Base-by-base conservation (phyloP, 92 coral and sea anemone genomes). In the Desmophyllum pertusum region DNA sequence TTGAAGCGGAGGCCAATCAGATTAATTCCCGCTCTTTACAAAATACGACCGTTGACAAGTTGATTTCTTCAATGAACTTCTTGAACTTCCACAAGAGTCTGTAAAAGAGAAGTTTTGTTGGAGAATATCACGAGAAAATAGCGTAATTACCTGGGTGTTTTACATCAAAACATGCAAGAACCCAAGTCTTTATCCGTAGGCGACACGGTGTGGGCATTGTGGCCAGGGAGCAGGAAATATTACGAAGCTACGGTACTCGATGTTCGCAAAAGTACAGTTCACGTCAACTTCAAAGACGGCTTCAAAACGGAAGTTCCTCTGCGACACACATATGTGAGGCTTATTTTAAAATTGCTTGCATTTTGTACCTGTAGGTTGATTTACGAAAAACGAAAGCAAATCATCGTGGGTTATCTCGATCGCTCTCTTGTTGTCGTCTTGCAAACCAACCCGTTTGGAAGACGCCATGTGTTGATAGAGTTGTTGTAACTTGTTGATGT, bases 221-320 rank as follows among this genome's bases (percentile, higher is more conserved):
- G 99, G 99, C 99, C 99, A 1, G 98, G 98, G 35, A 94, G 99
- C 81, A 30, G 67, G 15, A 89, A 88, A 78, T 97, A 91, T 86
- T 97, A 87, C 83, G 99, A 97, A 81, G 99, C 99, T 2, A 76
- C 69, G 2, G 84, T 93, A 1, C 81, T 85, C 3, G 78, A 91
- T 18, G 37, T 70, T 19, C 55, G 72, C 46, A 87, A 89, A 80
- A 85, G 38, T 52, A 29, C 84, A 9, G 85, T 84, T 9, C n/a
- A 40, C 27, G 87, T 92, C 45, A 46, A 75, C 70, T 81, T 68
- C 70, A 76, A 84, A 50, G 95, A 89, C 42, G 93, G 84, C 5
- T 88, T 39, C 37, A 92, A 85, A 55, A 86, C 80, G 53, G 90
- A 85, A 36, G 90, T 94, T 48, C 59, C 95, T 70, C 30, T 72